Evolutionary conservation across 1,140 invertebrate species (phyloP), one percentile per base, ranked within the genome.

Genomic region (Oscheius sp.): DNA sequence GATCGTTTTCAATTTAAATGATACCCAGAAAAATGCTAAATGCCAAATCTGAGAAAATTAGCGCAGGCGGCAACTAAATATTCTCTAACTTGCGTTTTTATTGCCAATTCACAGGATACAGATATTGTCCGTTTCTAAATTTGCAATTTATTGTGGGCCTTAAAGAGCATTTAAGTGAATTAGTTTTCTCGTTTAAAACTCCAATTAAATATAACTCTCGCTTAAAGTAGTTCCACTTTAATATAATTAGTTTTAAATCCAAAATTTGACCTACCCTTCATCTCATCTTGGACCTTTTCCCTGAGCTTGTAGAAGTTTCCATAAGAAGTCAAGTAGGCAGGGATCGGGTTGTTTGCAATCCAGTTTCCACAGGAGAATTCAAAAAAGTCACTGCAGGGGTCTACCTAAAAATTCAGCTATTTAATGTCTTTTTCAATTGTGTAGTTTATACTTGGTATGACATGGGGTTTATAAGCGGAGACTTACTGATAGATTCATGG

Each of bases 311-410:
- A 45, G 62, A 79, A 78, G 36, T 67, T 31, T 46, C 35, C 35
- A 29, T 49, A 68, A 26, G 63, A 68, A 42, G 75, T 68, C 28
- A 79, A 62, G 52, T 78, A 74, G 36, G 77, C 62, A 20, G 77
- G 69, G 65, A 79, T 79, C 3, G 77, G 78, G 46, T 79, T 78
- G 58, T 34, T 3, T n/a, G 66, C 45, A 2, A 77, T 76, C 78
- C 78, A 79, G 2, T 67, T 70, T 7, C 78, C 79, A 59, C 78
- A 79, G 2, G 72, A 45, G 65, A 61, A 74, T 15, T 67, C 36
- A 38, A 59, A 74, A 23, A 74, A 74, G 55, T 74, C 58, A 3
- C 61, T 58, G 28, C 66, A 68, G 3, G 66, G 66, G 36, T 68
- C 66, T 3, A 49, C 61, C 1, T 31, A 31, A 31, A 20, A 29